Evolutionary conservation across 2,888 invertebrate genomes (phyloP).

Genomic region (Agrotis segetum): DNA sequence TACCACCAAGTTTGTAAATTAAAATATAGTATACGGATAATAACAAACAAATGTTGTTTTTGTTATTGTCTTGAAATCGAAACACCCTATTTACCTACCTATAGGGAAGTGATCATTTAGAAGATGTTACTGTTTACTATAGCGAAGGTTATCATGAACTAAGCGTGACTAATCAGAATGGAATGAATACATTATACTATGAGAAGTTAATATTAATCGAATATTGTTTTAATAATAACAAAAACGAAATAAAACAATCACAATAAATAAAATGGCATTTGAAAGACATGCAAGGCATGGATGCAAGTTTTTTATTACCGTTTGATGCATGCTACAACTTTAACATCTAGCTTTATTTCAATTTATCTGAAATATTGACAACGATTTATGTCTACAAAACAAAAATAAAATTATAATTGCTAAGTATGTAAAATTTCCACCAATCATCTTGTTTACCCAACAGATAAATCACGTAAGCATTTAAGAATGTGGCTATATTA

Average conservation of each 20-base stretch:
- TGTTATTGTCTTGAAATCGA: slow-evolving; percentile 6
- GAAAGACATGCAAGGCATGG: background rate
- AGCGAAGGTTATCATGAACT: slow-evolving; percentile 5
- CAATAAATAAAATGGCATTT: background rate
- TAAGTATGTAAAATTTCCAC: background rate
- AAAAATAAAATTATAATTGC: background rate
- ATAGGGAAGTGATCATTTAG: background rate
- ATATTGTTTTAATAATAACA: background rate
- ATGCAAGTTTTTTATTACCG: no score
- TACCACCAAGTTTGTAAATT: slow-evolving; percentile 24
- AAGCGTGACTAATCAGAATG: background rate
- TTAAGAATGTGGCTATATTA: background rate
- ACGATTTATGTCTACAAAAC: background rate
- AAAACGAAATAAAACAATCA: no score
- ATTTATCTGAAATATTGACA: background rate
- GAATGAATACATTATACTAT: slow-evolving; percentile 14
- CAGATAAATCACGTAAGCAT: background rate
- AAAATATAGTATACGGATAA: slow-evolving; percentile 11
- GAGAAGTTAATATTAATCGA: background rate
- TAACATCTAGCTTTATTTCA: background rate
- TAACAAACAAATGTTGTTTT: slow-evolving; percentile 9
- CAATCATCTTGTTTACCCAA: background rate
- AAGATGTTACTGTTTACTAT: background rate
- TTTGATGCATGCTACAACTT: background rate
- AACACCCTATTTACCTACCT: background rate